Conservation (phyloP, 2,113 vertebrate species). For the Dasyprocta punctata region DNA sequence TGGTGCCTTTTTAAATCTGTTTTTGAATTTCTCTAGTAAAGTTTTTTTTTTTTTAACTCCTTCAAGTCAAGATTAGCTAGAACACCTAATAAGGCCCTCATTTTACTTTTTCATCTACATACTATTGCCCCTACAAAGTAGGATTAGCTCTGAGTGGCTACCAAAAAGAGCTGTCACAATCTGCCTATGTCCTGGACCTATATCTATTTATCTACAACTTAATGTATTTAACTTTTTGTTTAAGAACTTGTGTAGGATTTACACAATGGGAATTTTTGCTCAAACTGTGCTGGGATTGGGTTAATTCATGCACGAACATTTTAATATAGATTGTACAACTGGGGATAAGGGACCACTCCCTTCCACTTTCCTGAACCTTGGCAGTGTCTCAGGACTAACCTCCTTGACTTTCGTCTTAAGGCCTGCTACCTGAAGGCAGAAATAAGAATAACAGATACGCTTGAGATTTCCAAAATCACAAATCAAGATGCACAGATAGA, state of each 20-base stretch:
- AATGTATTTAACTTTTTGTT: background rate
- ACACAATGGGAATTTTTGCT: background rate
- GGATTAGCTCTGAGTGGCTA: background rate
- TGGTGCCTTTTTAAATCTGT: background rate
- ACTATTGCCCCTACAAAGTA: background rate
- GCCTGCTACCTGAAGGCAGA: background rate
- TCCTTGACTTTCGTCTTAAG: background rate
- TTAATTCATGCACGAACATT: background rate
- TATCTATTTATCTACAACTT: background rate
- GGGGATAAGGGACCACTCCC: background rate
- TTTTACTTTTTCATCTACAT: background rate
- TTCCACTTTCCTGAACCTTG: background rate
- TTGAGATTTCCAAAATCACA: background rate
- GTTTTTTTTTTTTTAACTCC: background rate
- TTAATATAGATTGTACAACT: background rate
- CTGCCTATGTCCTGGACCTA: background rate
- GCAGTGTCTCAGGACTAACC: background rate
- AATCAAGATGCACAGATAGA: background rate
- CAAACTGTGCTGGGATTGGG: background rate
- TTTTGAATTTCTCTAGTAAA: background rate
- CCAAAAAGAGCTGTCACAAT: background rate
- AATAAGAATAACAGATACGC: background rate
- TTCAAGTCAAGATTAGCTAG: background rate
- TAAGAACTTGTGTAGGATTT: conserved; percentile 10
- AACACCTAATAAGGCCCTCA: background rate